A percentile compares a stretch with the other conserved stretches of the same genome.
Conservation (phyloP, 2,797 vertebrate species). For the Babyrousa celebensis region DNA sequence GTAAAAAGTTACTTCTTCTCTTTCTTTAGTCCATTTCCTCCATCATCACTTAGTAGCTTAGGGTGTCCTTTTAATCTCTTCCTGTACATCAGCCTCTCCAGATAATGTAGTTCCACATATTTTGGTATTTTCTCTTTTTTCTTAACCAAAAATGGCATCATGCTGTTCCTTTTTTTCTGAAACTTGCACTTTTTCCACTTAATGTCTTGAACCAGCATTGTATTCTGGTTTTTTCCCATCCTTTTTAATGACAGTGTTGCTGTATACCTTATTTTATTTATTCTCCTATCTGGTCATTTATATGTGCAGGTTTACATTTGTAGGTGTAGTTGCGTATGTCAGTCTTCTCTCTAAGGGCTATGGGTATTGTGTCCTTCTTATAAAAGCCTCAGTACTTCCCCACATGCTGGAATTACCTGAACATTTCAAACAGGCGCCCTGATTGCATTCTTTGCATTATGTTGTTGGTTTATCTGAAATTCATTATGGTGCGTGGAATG, state of each 20-base stretch:
- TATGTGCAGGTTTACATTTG: not conserved
- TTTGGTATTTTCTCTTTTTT: not conserved
- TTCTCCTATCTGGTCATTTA: not conserved
- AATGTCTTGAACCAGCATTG: not conserved
- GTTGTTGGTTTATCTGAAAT: conserved; percentile 37
- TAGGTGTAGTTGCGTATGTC: not conserved
- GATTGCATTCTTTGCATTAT: not conserved
- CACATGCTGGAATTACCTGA: not conserved
- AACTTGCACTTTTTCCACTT: not conserved
- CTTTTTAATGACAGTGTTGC: not conserved
- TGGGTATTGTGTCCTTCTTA: conserved; percentile 12
- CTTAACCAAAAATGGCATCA: conserved; percentile 6
- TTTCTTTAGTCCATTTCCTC: conserved; percentile 27
- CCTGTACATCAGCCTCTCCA: not conserved
- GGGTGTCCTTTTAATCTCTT: conserved; percentile 3
- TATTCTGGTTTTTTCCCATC: not conserved
- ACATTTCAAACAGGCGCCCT: not conserved
- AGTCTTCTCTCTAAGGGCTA: not conserved
- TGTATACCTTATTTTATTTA: not conserved
- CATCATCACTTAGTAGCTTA: conserved; percentile 44
- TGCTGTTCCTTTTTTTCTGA: not conserved
- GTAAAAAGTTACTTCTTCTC: conserved; percentile 12
- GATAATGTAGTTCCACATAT: not conserved
- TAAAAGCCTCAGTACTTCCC: conserved; percentile 10
- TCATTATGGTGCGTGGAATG: not conserved